Conservation (phyloP, 2,888 invertebrate genomes). For the Leptopilina syphax region DNA sequence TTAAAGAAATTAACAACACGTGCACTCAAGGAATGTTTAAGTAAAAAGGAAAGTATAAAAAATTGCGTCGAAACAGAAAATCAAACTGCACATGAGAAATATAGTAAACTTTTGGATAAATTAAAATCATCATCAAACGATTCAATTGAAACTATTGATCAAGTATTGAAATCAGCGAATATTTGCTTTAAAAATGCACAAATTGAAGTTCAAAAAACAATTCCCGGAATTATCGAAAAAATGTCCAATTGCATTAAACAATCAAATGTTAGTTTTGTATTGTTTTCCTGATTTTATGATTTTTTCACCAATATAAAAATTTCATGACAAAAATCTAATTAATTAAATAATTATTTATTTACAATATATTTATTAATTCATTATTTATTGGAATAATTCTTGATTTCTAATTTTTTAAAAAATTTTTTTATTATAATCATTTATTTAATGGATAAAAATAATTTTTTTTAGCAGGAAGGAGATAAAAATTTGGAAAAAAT, state of each 20-base stretch:
- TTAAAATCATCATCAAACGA: not conserved
- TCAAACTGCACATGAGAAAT: not conserved
- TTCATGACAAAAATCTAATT: too few relatives aligned
- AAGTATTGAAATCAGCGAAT: slow-evolving; percentile 6
- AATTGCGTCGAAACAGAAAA: not conserved
- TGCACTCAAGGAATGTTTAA: slow-evolving; percentile 10
- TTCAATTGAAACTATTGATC: not conserved
- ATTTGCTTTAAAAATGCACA: slow-evolving; percentile 1
- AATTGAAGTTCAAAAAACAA: not conserved
- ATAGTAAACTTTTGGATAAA: slow-evolving; percentile 2
- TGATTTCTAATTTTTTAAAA: too few relatives aligned
- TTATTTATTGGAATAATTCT: too few relatives aligned
- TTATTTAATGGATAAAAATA: too few relatives aligned
- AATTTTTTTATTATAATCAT: too few relatives aligned
- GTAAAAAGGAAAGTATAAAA: slow-evolving; percentile 10
- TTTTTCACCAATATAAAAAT: not conserved
- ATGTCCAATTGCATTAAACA: slow-evolving; percentile 11
- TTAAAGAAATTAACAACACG: slow-evolving; percentile 33
- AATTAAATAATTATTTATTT: too few relatives aligned
- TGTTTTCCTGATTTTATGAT: not conserved
- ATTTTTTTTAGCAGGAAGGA: not conserved
- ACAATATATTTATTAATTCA: too few relatives aligned
- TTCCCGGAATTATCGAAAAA: slow-evolving; percentile 17
- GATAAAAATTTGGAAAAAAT: not conserved
- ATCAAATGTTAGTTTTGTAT: slow-evolving; percentile 1